Evolutionary conservation across 2,113 vertebrate species (phyloP), one percentile per base, ranked within the genome.

Genomic region (Rana temporaria): DNA sequence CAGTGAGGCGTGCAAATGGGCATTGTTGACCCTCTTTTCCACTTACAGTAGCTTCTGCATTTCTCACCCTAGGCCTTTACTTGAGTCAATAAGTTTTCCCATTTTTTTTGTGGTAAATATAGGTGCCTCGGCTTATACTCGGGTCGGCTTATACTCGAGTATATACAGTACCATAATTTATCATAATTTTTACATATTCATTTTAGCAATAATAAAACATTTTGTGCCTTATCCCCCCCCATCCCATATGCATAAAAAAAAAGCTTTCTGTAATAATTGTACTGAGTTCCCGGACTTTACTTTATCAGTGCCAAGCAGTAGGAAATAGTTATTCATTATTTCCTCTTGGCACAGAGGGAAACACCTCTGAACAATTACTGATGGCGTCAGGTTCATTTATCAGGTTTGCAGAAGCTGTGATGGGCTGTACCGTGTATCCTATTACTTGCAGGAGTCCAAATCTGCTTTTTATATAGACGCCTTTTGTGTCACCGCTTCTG

Each of bases 311-410:
- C 81, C 81, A 76, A 83, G 55, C 81, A 75, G 71, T 26, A 57
- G 71, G 81, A 76, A 76, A 76, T 67, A 59, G 30, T 65, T 82
- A 38, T 55, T 82, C 62, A 57, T 52, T 52, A 76, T 68, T 83
- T 83, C 81, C 81, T 76, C 60, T 83, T 68, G 63, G 55, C 53
- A 60, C 16, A 32, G 56, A 75, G 63, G 42, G 71, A 55, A 76
- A 83, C 53, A 30, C 81, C 72, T 68, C 67, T 83, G 67, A 83
- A 83, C 81, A 76, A 83, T 83, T 67, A 76, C 52, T 26, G 32
- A 68, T 83, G 81, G 81, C 81, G 81, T 83, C 81, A 83, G 22
- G 56, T 68, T 24, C 22, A 38, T 68, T 83, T 83, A 83, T 83
- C 81, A 68, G 16, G 53, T 75, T 48, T 42, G 71, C 52, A 24